These are phyloP conservation scores for Loxodonta africana DNA, from an alignment of 2,113 vertebrate genomes.

Conservation along the genomic window DNA sequence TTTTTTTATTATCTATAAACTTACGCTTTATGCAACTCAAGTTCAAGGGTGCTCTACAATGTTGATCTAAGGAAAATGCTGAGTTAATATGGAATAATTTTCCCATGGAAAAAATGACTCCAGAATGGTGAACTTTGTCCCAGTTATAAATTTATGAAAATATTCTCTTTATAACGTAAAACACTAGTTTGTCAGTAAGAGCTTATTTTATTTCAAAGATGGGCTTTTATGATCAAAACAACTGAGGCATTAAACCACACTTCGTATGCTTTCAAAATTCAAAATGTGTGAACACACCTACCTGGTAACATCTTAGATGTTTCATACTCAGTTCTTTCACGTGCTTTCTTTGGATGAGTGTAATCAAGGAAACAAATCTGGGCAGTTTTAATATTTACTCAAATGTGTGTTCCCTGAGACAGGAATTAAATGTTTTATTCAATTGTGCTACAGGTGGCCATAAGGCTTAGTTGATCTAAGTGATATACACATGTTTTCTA, in stretches of 20 bases:
- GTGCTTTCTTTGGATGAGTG: not conserved
- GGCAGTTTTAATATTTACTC: constrained; percentile 7
- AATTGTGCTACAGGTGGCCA: not conserved
- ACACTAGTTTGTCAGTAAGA: not conserved
- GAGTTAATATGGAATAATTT: not conserved
- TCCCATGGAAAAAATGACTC: not conserved
- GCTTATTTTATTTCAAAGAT: not conserved
- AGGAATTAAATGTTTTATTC: constrained; percentile 42
- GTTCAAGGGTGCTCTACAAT: not conserved
- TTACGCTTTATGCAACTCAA: not conserved
- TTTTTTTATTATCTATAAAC: not conserved
- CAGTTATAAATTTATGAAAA: not conserved
- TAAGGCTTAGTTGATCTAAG: not conserved
- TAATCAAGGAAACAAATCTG: not conserved
- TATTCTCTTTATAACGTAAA: not conserved
- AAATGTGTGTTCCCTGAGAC: not conserved
- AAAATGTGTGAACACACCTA: not conserved
- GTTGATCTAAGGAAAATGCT: not conserved
- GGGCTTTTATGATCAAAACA: constrained; percentile 18
- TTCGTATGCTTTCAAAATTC: constrained; percentile 30
- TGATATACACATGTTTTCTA: not conserved
- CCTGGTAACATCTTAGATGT: not conserved
- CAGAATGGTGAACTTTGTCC: not conserved
- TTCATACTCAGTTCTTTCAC: not conserved
- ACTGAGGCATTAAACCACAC: not conserved